phyloP scores from a whole-genome alignment of 2,888 invertebrate genomes.

The Epinotia nisella region DNA sequence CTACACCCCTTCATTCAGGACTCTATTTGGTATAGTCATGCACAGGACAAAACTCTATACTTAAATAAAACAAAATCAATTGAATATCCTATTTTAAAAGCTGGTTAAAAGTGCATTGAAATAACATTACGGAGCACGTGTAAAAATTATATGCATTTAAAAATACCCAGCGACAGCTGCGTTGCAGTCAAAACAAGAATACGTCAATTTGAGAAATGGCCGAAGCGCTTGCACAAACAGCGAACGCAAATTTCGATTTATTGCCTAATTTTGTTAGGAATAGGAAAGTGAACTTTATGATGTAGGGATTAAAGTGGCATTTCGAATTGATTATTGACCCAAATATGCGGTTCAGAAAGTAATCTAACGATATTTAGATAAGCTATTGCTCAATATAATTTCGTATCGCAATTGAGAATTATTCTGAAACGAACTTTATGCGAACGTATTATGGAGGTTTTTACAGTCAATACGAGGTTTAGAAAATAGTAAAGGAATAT shows the following conservation, averaged over 20 bases:
- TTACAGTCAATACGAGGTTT: neutral
- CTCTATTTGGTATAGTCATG: no score
- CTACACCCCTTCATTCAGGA: no score
- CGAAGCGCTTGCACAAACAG: conserved; percentile 19
- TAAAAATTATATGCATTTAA: conserved; percentile 19
- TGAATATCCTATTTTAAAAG: neutral
- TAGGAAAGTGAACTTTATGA: neutral
- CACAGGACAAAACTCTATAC: no score
- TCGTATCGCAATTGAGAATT: neutral
- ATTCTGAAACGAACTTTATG: neutral
- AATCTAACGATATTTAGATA: neutral
- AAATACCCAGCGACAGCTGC: conserved; percentile 51
- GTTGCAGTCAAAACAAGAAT: conserved; percentile 62
- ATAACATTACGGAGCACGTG: conserved; percentile 4
- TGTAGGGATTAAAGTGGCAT: neutral
- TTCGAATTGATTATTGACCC: neutral
- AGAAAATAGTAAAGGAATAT: neutral
- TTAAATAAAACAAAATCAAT: neutral
- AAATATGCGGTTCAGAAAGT: neutral
- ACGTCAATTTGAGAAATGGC: conserved; percentile 58
- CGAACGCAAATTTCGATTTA: conserved; percentile 15
- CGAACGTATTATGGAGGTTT: neutral
- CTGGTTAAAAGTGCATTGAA: neutral
- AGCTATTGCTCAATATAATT: neutral
- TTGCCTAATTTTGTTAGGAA: neutral